Conservation (phyloP, 1,140 invertebrate species). For the Saxidomus purpurata region DNA sequence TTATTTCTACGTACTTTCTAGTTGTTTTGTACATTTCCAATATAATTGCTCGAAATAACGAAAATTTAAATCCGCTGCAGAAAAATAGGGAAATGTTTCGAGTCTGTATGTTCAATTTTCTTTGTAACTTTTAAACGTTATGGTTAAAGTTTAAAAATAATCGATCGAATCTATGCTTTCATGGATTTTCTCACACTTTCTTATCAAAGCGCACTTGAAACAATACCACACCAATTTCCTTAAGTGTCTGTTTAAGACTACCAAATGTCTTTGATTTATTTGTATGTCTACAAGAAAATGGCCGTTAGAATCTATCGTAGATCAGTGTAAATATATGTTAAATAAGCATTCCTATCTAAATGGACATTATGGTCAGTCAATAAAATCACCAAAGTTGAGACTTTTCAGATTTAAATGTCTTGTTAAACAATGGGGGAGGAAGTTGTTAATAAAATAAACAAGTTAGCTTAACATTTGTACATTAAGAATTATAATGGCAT, state of each 20-base stretch:
- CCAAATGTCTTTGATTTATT: slow-evolving; percentile 12
- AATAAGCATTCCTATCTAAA: slow-evolving; percentile 47
- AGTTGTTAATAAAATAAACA: slow-evolving; percentile 7
- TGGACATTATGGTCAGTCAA: slow-evolving; percentile 20
- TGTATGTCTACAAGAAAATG: slow-evolving; percentile 23
- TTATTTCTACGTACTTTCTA: no score
- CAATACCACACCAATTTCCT: background rate
- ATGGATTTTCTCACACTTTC: slow-evolving; percentile 26
- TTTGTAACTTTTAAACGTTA: no score
- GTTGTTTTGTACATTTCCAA: no score
- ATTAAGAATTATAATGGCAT: no score
- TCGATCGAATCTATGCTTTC: background rate
- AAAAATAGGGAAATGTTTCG: no score
- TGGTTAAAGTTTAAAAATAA: no score
- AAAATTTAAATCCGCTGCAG: no score
- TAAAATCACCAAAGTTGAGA: background rate
- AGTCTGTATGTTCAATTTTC: no score
- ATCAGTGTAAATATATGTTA: slow-evolving; percentile 33
- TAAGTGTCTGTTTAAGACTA: background rate
- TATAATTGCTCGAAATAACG: no score
- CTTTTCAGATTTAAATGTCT: background rate
- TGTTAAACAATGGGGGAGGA: background rate
- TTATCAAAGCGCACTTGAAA: slow-evolving; percentile 25
- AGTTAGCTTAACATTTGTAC: background rate
- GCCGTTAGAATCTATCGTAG: background rate